phyloP scores from a whole-genome alignment of 2,888 invertebrate genomes.

The Andrena bicolor region DNA sequence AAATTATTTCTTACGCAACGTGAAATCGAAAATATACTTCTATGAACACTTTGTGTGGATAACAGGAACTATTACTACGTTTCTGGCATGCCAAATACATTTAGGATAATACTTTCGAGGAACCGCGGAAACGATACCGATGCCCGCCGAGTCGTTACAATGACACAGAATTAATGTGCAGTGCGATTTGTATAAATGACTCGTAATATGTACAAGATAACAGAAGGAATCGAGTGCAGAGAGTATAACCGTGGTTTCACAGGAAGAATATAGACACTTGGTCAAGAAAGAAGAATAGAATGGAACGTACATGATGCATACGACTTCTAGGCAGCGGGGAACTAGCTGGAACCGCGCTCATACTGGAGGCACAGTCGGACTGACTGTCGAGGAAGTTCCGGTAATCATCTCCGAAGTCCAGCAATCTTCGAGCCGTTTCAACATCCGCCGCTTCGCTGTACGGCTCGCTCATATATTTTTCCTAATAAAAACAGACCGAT shows the following conservation, averaged over 20 bases:
- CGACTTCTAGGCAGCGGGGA: conserved; percentile 84
- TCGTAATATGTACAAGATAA: conserved; percentile 5
- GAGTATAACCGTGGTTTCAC: conserved; percentile 34
- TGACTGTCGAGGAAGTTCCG: conserved; percentile 95
- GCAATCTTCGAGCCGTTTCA: conserved; percentile 92
- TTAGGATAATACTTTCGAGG: not conserved
- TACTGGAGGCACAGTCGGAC: conserved; percentile 94
- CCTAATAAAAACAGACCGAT: conserved; percentile 86
- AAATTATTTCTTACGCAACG: not conserved
- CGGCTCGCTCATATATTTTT: conserved; percentile 96
- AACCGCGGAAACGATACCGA: conserved; percentile 13
- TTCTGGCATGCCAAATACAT: not conserved
- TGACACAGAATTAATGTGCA: not conserved
- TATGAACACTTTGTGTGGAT: conserved; percentile 2
- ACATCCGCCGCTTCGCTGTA: conserved; percentile 95
- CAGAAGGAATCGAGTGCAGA: not conserved
- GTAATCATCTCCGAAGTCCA: conserved; percentile 97
- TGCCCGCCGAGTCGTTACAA: conserved; percentile 21
- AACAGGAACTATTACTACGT: not conserved
- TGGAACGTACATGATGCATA: conserved; percentile 80
- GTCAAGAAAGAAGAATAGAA: conserved; percentile 73
- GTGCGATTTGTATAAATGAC: not conserved
- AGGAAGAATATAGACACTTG: conserved; percentile 74
- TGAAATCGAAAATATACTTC: not conserved
- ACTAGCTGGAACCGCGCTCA: conserved; percentile 88